These are phyloP conservation scores for Tupiocoris notatus DNA, from an alignment of 2,888 invertebrate genomes.

Conservation along the genomic window DNA sequence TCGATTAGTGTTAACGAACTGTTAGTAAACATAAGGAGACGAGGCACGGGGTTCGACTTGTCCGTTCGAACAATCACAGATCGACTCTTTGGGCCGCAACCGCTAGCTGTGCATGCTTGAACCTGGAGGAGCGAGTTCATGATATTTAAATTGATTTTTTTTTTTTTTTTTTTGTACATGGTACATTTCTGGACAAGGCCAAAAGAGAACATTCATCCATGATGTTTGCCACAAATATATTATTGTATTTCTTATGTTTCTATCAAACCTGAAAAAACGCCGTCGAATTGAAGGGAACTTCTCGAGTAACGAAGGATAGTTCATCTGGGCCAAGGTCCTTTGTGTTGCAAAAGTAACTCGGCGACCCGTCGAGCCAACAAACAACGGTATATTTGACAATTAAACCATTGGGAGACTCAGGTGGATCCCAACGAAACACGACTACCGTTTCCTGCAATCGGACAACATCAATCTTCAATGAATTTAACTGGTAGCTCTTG, in stretches of 20 bases:
- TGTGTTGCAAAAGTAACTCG: conserved; percentile 58
- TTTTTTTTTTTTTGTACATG: too few relatives aligned
- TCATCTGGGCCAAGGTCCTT: conserved; percentile 53
- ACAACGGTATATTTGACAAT: conserved; percentile 69
- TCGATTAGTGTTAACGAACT: conserved; percentile 74
- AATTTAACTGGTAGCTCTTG: too few relatives aligned
- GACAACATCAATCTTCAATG: too few relatives aligned
- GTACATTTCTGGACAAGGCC: too few relatives aligned
- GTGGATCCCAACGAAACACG: conserved; percentile 78
- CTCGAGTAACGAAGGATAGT: conserved; percentile 61
- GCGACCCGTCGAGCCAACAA: conserved; percentile 63
- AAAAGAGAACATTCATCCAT: too few relatives aligned
- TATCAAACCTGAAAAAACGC: conserved; percentile 71
- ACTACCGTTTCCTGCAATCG: conserved; percentile 58
- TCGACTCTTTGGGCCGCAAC: conserved; percentile 69
- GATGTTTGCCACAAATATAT: too few relatives aligned
- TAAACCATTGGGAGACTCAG: conserved; percentile 70
- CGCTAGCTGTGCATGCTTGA: conserved; percentile 75
- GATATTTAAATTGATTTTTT: too few relatives aligned
- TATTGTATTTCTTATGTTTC: too few relatives aligned
- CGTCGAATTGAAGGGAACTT: conserved; percentile 62
- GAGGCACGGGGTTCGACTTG: conserved; percentile 74
- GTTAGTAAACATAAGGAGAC: conserved; percentile 69
- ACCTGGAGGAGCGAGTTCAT: conserved; percentile 58
- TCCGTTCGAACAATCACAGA: conserved; percentile 66